A percentile compares a stretch with the other conserved stretches of the same genome.
Conservation (phyloP, 2,113 vertebrate genomes). For the Martes martes region DNA sequence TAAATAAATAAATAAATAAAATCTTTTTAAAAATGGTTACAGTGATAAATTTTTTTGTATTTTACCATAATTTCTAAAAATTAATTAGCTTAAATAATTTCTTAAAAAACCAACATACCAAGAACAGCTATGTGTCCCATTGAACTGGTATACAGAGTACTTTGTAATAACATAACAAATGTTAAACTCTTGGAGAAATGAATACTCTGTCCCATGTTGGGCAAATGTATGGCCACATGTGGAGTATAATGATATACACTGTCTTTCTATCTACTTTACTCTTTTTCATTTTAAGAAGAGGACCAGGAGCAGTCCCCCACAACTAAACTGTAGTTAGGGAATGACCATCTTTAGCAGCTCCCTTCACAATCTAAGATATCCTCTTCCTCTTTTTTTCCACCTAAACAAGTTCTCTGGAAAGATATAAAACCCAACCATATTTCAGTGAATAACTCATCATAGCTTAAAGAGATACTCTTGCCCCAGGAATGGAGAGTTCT, state of each 20-base stretch:
- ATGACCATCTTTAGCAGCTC: not conserved
- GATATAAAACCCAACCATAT: not conserved
- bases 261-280: not conserved
- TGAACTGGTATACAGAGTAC: not conserved
- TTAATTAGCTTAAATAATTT: not conserved
- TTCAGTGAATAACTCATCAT: not conserved
- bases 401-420: not conserved
- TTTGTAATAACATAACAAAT: slow-evolving; percentile 38
- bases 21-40: not conserved
- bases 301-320: not conserved
- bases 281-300: not conserved
- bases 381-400: not conserved
- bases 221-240: not conserved
- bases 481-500: not conserved
- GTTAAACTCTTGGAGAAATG: slow-evolving; percentile 52
- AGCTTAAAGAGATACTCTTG: not conserved
- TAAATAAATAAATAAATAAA: not conserved
- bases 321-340: not conserved
- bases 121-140: not conserved
- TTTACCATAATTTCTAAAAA: not conserved
- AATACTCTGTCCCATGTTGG: slow-evolving; percentile 10
- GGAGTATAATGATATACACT: not conserved
- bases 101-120: not conserved
- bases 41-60: not conserved
- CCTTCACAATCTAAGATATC: not conserved